Conservation (phyloP, 2,113 vertebrate genomes). For the Oxyura jamaicensis region DNA sequence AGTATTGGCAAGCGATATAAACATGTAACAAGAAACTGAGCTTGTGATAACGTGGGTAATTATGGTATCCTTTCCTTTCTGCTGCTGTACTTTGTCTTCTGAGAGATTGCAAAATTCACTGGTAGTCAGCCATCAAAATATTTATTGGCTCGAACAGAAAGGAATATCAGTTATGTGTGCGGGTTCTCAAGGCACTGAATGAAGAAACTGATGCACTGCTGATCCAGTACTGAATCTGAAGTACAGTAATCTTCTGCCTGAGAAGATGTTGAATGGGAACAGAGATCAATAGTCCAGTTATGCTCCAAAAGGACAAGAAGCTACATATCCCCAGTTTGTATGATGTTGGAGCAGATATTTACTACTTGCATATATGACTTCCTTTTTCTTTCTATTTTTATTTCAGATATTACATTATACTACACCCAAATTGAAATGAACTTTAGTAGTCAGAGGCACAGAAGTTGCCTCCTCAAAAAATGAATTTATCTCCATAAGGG, state of each 20-base stretch:
- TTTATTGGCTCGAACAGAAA: background rate
- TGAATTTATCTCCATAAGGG: background rate
- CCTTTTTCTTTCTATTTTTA: fast-evolving
- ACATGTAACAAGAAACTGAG: background rate
- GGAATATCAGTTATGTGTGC: background rate
- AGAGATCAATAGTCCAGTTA: background rate
- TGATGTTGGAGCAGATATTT: background rate
- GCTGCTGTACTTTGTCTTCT: background rate
- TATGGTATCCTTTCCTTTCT: background rate
- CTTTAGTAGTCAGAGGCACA: background rate
- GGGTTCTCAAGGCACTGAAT: background rate
- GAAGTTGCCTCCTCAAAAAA: background rate
- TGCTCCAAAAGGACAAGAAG: background rate
- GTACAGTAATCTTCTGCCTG: background rate
- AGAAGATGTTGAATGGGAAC: background rate
- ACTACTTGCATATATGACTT: background rate
- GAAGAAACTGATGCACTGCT: background rate
- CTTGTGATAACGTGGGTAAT: background rate
- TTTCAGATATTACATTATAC: background rate
- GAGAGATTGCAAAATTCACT: background rate
- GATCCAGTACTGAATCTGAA: background rate
- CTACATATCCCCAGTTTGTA: background rate
- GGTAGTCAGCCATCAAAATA: background rate
- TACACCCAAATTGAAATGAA: background rate
- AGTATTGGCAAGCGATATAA: background rate